Percentiles rank a stretch among this genome's conserved stretches.
Conservation (phyloP, 2,797 vertebrate genomes). For the Halcyon smyrnensis region DNA sequence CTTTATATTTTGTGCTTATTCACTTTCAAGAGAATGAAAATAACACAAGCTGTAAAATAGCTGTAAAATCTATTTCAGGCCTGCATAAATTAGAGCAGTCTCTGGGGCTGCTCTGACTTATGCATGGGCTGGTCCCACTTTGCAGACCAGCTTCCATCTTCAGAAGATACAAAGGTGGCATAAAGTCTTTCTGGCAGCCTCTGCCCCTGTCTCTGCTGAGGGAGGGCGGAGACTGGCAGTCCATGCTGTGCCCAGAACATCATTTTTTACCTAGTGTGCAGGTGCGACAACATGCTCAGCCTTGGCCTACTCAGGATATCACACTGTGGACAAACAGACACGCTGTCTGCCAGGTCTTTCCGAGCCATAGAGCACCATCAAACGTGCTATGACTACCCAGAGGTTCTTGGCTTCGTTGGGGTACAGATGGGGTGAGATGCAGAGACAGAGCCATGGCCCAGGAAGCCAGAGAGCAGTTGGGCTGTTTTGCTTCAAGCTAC, state of each 20-base stretch:
- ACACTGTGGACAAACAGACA: background rate
- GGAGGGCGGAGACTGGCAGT: background rate
- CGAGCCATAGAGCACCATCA: background rate
- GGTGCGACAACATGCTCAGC: background rate
- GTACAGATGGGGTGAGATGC: constrained; percentile 15
- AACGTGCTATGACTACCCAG: background rate
- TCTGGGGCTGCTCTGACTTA: background rate
- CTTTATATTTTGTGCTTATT: constrained; percentile 33
- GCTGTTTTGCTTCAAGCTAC: constrained; percentile 13
- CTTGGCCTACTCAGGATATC: background rate
- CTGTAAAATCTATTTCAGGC: background rate
- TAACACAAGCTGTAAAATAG: background rate
- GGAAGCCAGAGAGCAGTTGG: constrained; percentile 21
- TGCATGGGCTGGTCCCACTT: background rate
- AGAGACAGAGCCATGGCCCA: background rate
- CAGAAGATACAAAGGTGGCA: background rate
- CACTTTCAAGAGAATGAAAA: background rate
- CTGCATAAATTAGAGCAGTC: background rate
- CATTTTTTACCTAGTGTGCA: background rate
- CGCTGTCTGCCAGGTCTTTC: background rate
- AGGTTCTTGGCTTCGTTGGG: background rate
- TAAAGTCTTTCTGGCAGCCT: background rate
- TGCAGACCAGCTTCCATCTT: background rate
- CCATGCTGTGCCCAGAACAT: background rate
- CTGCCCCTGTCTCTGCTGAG: background rate